These are phyloP conservation scores for Osmerus eperlanus DNA, from an alignment of 2,113 vertebrate genomes.

Conservation along the genomic window DNA sequence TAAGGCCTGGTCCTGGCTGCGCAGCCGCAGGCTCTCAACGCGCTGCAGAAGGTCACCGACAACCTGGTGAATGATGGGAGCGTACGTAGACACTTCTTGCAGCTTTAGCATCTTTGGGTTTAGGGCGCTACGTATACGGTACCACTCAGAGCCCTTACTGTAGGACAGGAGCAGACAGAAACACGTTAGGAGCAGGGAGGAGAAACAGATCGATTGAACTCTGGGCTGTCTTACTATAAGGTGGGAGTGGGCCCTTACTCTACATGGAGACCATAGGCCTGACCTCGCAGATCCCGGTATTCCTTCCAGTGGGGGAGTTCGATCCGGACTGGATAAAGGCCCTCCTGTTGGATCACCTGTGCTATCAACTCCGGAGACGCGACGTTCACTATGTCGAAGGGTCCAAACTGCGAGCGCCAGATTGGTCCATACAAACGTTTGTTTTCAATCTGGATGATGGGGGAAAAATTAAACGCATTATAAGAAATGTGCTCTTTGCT, in stretches of 20 bases:
- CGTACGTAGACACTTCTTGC: slow-evolving; percentile 53
- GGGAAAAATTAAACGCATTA: not conserved
- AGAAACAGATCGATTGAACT: not conserved
- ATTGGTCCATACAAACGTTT: slow-evolving; percentile 70
- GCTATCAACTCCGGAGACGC: slow-evolving; percentile 68
- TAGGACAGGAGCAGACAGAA: not conserved
- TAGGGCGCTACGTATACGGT: slow-evolving; percentile 65
- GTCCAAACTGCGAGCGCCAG: slow-evolving; percentile 72
- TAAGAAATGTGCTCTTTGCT: no score
- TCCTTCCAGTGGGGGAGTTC: slow-evolving; percentile 75
- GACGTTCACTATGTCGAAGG: slow-evolving; percentile 68
- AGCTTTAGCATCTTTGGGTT: slow-evolving; percentile 74
- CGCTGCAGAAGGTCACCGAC: slow-evolving; percentile 68
- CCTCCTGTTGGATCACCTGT: slow-evolving; percentile 74
- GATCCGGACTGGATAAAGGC: slow-evolving; percentile 64
- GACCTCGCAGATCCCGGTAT: slow-evolving; percentile 72
- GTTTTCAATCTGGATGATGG: slow-evolving; percentile 56
- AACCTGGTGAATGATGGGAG: slow-evolving; percentile 64
- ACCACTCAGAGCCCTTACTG: slow-evolving; percentile 68
- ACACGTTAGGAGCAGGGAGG: not conserved
- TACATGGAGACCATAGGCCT: slow-evolving; percentile 75
- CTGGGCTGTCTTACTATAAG: not conserved
- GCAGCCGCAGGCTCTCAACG: slow-evolving; percentile 57
- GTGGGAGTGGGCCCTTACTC: slow-evolving; percentile 56
- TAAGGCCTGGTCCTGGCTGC: slow-evolving; percentile 53